Base-by-base conservation (phyloP, 2,113 vertebrate genomes). In the Fukomys damarensis region DNA sequence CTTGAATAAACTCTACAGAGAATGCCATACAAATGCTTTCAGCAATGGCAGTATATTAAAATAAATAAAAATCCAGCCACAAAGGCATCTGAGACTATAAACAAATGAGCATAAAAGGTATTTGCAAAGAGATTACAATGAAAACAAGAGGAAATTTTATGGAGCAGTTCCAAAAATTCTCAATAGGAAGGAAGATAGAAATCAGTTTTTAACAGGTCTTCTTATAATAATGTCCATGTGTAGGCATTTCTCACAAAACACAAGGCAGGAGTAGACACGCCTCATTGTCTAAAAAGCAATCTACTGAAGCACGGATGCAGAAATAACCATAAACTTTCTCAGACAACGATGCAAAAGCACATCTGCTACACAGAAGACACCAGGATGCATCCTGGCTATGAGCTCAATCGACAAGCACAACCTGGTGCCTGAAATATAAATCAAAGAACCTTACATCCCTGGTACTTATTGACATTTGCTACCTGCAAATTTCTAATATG, bases 311-410 rank as follows among this genome's bases (percentile, higher is more conserved):
- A 95, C 87, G 95, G 90, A 82, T 93, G 90, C 85, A 97, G 95
- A 97, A 97, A 97, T 96, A 89, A 93, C 93, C 95, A 97, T 95
- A 95, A 97, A 97, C 88, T 96, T 97, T 63, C 86, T 49, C 89
- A 91, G 92, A 97, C 88, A 91, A 94, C 8, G 52, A 96, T 66
- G 88, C 95, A 87, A 76, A 61, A 32, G 70, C 82, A 95, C 89
- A 89, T 79, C 93, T 92, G 86, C 86, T 86, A 58, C 52, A 66
- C 38, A 43, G 43, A 49, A 86, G 83, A 70, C 68, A 94, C 41
- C 54, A 38, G 80, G 4, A 89, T 41, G 86, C 66, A 59, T 49
- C 2, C 97, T 70, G 72, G 76, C 96, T 85, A 17, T 59, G 92
- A 76, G 87, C 84, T 91, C 83, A 54, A 88, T 65, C 58, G n/a